Conservation (phyloP, 2,113 vertebrate genomes). For the Otis tarda region DNA sequence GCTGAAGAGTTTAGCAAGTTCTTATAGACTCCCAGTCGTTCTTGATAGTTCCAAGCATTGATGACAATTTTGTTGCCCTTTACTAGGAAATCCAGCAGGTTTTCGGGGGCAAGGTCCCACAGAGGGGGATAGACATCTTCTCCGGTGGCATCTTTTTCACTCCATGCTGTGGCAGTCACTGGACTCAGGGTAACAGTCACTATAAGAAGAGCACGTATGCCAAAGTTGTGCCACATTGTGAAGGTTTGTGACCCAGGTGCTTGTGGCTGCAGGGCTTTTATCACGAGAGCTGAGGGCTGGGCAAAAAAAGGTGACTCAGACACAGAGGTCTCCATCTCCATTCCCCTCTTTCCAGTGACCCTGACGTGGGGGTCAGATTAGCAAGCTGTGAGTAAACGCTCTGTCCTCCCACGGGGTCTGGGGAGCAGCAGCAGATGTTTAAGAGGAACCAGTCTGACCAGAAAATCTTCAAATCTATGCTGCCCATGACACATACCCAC, state of each 20-base stretch:
- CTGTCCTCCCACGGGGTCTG: neutral
- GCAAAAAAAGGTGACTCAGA: conserved; percentile 3
- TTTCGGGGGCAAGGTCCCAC: conserved; percentile 73
- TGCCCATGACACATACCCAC: rapidly evolving
- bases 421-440: neutral
- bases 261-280: conserved; percentile 30
- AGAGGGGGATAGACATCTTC: conserved; percentile 64
- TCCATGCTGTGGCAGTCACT: rapidly evolving
- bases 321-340: neutral
- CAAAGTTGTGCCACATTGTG: neutral
- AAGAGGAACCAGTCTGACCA: neutral
- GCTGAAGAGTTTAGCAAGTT: conserved; percentile 75
- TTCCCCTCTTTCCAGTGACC: neutral
- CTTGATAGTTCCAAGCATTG: conserved; percentile 78
- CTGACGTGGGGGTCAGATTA: neutral
- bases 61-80: conserved; percentile 63
- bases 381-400: neutral
- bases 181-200: neutral
- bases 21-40: conserved; percentile 83
- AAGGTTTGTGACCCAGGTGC: neutral
- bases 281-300: neutral
- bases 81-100: conserved; percentile 60
- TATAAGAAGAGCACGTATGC: neutral
- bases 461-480: neutral
- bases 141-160: neutral